phyloP scores from a whole-genome alignment of 2,113 vertebrate genomes.

The Mohoua ochrocephala region DNA sequence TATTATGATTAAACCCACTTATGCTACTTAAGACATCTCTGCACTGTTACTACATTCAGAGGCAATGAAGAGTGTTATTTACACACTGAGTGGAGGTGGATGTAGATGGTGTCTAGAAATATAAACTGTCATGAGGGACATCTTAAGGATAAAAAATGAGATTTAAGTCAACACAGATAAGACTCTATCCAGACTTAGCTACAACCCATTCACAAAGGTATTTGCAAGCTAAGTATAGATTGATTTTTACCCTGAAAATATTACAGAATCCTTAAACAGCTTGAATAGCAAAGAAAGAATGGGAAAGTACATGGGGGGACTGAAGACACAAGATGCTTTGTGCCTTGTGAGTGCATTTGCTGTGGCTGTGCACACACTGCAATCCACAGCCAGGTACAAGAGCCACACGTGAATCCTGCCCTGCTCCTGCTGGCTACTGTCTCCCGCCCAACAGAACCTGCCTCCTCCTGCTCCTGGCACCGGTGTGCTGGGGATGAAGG shows the following conservation, averaged over 20 bases:
- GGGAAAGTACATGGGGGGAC: neutral
- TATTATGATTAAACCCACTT: slow-evolving; percentile 10
- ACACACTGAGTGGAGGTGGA: neutral
- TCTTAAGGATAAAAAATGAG: neutral
- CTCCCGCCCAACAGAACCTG: neutral
- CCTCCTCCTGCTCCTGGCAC: neutral
- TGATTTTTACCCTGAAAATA: neutral
- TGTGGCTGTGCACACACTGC: neutral
- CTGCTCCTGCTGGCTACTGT: neutral
- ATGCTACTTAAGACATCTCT: neutral
- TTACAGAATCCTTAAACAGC: neutral
- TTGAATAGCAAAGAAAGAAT: neutral
- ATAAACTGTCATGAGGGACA: neutral
- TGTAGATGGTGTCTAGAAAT: neutral
- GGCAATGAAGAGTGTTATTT: neutral
- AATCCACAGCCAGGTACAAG: neutral
- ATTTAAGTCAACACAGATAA: neutral
- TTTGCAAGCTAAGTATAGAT: neutral
- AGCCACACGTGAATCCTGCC: fast-evolving
- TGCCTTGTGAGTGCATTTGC: neutral
- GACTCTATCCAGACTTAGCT: neutral
- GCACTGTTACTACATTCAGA: neutral
- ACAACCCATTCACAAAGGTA: neutral
- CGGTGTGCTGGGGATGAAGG: neutral
- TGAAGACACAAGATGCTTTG: neutral